These are phyloP conservation scores for Tetranychus piercei DNA, from an alignment of 2,888 invertebrate species.

Conservation along the genomic window DNA sequence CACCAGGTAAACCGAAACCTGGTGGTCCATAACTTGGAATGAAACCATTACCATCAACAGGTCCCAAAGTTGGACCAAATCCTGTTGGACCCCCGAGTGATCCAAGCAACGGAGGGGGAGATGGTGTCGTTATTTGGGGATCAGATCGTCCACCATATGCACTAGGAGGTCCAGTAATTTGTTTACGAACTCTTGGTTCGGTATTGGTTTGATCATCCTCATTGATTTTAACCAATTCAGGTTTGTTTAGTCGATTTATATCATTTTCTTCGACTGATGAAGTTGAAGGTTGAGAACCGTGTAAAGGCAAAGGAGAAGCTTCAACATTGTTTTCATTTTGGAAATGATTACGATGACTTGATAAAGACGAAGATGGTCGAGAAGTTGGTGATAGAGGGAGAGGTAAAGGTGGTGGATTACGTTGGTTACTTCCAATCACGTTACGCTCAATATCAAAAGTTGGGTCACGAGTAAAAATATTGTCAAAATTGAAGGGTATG, in stretches of 20 bases:
- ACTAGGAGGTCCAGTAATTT: not conserved
- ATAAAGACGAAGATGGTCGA: not conserved
- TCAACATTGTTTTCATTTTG: not conserved
- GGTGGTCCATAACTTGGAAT: not conserved
- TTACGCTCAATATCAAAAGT: not conserved
- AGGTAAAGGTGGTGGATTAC: not conserved
- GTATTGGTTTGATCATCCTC: too few relatives aligned
- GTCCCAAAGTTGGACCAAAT: not conserved
- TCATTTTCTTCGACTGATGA: not conserved
- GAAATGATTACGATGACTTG: not conserved
- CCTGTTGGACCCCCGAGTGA: not conserved
- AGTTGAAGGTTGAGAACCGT: not conserved
- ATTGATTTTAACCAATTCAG: too few relatives aligned
- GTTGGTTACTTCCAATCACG: not conserved
- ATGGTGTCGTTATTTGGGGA: not conserved
- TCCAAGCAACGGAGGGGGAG: not conserved
- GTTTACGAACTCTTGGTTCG: constrained; percentile 2
- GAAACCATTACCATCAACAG: not conserved
- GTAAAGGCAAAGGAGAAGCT: not conserved
- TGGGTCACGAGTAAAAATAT: not conserved
- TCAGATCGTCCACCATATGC: not conserved
- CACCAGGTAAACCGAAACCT: not conserved
- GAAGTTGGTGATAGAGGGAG: constrained; percentile 3
- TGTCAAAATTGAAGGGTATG: not conserved
- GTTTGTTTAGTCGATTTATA: not conserved